phyloP scores from a whole-genome alignment of 1,140 invertebrate species.

The Tetramorium parvispinum region DNA sequence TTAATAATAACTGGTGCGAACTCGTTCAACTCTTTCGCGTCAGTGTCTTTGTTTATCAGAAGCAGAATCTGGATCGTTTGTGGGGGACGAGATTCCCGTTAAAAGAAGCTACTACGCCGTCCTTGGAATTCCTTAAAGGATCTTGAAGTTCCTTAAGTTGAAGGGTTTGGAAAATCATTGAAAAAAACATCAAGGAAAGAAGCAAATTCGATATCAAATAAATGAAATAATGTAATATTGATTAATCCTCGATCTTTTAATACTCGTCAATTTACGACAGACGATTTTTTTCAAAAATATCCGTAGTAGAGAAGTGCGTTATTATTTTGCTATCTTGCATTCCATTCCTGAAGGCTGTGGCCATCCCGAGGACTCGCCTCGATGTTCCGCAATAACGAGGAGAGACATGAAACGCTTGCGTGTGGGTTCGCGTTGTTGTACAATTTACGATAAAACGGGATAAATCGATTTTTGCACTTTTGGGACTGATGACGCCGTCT shows the following conservation, averaged over 20 bases:
- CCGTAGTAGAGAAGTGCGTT: neutral
- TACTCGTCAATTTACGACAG: neutral
- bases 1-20: constrained; percentile 32
- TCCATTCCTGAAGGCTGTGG: neutral
- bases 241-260: neutral
- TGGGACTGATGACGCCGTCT: constrained; percentile 47
- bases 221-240: neutral
- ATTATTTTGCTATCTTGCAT: neutral
- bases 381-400: neutral
- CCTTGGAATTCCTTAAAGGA: neutral
- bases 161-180: neutral
- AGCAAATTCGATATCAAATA: neutral
- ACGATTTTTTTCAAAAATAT: neutral
- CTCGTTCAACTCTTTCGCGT: neutral
- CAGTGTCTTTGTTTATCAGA: constrained; percentile 23
- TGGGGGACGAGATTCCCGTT: neutral
- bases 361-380: neutral
- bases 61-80: neutral
- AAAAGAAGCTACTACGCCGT: neutral
- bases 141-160: too few relatives aligned
- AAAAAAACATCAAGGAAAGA: neutral
- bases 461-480: constrained; percentile 61
- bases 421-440: constrained; percentile 6
- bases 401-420: neutral
- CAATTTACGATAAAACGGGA: constrained; percentile 45